Evolutionary conservation across 2,113 vertebrate genomes (phyloP).

Genomic region (Engystomops pustulosus): DNA sequence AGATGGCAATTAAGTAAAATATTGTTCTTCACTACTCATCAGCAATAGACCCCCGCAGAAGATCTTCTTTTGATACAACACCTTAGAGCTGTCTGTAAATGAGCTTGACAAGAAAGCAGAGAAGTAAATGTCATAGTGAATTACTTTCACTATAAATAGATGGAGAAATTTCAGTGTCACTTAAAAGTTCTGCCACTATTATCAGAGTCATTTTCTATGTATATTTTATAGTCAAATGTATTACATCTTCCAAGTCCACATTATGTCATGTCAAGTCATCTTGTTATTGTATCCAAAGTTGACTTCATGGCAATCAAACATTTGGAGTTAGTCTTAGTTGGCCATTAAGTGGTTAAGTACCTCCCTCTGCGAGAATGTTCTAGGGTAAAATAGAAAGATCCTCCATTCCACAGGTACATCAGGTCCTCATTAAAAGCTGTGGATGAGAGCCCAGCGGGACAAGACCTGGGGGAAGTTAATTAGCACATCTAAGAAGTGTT

Average conservation of each 20-base stretch:
- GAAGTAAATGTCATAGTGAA: conserved; percentile 24
- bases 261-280: not conserved
- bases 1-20: not conserved
- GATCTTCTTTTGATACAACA: conserved; percentile 4
- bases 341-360: conserved; percentile 43
- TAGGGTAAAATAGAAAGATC: conserved; percentile 46
- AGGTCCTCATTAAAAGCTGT: conserved; percentile 56
- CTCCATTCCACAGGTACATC: conserved; percentile 56
- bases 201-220: not conserved
- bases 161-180: not conserved
- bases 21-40: not conserved
- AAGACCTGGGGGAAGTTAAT: conserved; percentile 53
- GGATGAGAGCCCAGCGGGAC: conserved; percentile 46
- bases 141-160: not conserved
- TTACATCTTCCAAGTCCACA: not conserved
- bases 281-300: not conserved
- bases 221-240: not conserved
- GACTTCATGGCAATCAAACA: not conserved
- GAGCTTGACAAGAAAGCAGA: conserved; percentile 10
- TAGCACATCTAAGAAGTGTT: conserved; percentile 56
- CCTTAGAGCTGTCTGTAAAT: conserved; percentile 12
- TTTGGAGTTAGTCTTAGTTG: not conserved
- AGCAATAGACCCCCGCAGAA: not conserved
- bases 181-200: not conserved
- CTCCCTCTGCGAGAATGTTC: conserved; percentile 52